Evolutionary conservation across 2,888 invertebrate species (phyloP).

Genomic region (Hypselothyrea guttata): DNA sequence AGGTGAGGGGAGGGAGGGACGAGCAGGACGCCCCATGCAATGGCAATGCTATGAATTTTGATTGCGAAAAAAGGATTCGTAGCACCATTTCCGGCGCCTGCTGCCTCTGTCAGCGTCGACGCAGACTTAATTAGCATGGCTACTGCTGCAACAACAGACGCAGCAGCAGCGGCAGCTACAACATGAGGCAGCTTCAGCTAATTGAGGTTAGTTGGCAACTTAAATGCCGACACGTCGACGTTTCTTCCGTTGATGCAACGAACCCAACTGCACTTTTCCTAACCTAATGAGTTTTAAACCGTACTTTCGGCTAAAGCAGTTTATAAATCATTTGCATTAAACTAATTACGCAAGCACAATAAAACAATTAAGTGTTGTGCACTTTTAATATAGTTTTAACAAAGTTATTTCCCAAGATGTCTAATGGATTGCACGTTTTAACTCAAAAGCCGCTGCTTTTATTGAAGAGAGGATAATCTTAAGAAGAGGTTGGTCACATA

Average conservation of each 20-base stretch:
- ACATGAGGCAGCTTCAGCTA: constrained; percentile 38
- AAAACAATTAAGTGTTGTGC: no score
- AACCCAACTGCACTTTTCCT: constrained; percentile 12
- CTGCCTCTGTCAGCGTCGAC: constrained; percentile 31
- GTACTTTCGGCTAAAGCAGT: constrained; percentile 21
- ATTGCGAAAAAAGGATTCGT: constrained; percentile 61
- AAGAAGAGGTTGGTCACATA: no score
- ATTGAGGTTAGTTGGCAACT: constrained; percentile 64
- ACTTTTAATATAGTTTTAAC: no score
- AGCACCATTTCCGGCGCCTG: constrained; percentile 60
- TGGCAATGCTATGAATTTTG: constrained; percentile 62
- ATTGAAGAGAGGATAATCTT: no score
- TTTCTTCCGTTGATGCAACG: constrained; percentile 49
- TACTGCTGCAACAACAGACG: no score
- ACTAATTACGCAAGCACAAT: constrained; percentile 53
- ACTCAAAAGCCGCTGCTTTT: no score
- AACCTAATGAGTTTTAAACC: constrained; percentile 55
- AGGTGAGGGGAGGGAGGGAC: background rate
- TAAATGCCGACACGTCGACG: constrained; percentile 49
- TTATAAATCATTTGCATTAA: constrained; percentile 19
- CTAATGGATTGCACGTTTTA: no score
- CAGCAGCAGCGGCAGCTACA: constrained; percentile 4
- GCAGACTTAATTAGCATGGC: constrained; percentile 68
- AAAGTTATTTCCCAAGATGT: no score
- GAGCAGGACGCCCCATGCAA: constrained; percentile 1